Conservation (phyloP, 2,797 vertebrate genomes). For the Apodemus agrarius region DNA sequence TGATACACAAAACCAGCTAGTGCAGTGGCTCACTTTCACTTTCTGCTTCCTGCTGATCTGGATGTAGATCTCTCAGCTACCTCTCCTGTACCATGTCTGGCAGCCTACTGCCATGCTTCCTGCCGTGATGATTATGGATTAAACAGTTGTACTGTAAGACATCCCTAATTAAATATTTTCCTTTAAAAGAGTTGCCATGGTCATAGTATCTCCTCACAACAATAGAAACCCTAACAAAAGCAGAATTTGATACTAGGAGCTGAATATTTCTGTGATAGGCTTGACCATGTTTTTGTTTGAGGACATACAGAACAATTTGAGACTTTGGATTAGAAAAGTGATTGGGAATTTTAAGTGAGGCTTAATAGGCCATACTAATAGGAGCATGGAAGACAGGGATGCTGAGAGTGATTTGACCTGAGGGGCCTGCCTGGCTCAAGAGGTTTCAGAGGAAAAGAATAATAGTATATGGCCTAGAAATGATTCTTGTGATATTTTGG, state of each 20-base stretch:
- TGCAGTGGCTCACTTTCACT: not conserved
- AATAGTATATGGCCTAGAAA: not conserved
- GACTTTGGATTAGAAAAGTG: not conserved
- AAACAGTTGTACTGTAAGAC: not conserved
- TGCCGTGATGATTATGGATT: not conserved
- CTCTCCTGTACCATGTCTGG: not conserved
- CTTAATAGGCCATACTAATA: not conserved
- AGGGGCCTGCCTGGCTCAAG: not conserved
- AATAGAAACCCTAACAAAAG: not conserved
- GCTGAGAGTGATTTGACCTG: not conserved
- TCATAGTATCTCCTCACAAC: not conserved
- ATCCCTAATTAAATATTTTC: not conserved
- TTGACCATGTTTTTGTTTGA: not conserved
- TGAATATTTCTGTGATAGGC: not conserved
- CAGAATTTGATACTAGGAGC: not conserved
- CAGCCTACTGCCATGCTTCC: not conserved
- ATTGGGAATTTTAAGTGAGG: not conserved
- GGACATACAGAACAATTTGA: not conserved
- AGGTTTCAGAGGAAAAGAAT: not conserved
- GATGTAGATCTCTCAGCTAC: not conserved
- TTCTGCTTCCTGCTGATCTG: not conserved
- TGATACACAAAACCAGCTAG: too few species aligned
- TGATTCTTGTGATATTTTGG: not conserved
- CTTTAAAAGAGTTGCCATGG: not conserved
- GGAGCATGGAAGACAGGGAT: not conserved